Evolutionary conservation across 2,113 vertebrate genomes (phyloP), one percentile per base, ranked within the genome.

Genomic region (Platysternon megacephalum): DNA sequence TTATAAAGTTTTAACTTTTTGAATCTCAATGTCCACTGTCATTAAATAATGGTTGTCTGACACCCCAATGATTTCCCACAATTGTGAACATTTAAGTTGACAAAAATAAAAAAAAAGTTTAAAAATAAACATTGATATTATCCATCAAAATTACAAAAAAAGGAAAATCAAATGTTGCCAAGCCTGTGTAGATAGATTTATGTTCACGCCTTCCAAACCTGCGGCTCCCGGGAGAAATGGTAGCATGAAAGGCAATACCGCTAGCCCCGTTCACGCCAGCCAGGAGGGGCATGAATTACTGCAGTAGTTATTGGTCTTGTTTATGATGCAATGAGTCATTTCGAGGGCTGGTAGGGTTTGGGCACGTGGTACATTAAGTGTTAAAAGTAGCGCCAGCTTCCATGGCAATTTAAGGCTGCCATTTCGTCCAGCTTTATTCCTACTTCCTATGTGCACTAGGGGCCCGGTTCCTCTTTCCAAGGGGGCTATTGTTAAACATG

Each of bases 371-470:
- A 87, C 88, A 72, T 72, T 86, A 46, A 92, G 88, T 91, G 87
- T 88, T 95, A 74, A 95, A 97, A 91, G 78, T 13, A 78, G 87
- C 44, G 72, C 95, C 95, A 89, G 55, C 85, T 97, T 97, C 91
- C 96, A 80, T 52, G n/a, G 90, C 92, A 84, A 91, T 97, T 91
- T 87, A 93, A 89, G 83, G 79, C 83, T 89, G 88, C 26, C 3
- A 1, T 65, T 94, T 51, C 55, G 90, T 52, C 35, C 87, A 95
- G 87, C 52, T 72, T 91, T 86, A 32, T 53, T 93, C 85, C 78
- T 84, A 35, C 90, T 91, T 94, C 93, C 85, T 84, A 79, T 85
- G 76, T n/a, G 81, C 56, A 82, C 90, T 81, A 87, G 91, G 56
- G 68, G 29, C 49, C 86, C 56, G 88, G 95, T 94, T 96, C 91